Evolutionary conservation across 2,113 vertebrate species (phyloP).

Genomic region (Nipponia nippon): DNA sequence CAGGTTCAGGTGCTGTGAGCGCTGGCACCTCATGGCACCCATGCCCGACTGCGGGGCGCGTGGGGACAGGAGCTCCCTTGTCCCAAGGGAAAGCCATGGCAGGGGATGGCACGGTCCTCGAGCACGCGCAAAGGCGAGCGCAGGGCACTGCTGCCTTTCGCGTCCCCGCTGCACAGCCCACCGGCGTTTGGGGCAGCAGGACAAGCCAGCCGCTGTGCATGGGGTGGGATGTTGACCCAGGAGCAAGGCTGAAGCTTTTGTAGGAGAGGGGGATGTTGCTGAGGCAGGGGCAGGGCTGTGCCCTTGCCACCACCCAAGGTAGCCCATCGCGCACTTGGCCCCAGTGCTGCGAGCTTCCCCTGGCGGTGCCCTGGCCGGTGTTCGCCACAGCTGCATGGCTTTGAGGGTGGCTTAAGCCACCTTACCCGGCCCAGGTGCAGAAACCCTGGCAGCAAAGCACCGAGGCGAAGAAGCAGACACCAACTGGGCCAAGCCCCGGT

Average conservation of each 20-base stretch:
- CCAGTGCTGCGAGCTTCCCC: fast-evolving
- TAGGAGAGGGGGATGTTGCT: neutral
- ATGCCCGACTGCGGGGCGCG: fast-evolving
- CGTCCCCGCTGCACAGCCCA: fast-evolving
- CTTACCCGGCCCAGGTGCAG: neutral
- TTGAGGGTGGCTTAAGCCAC: fast-evolving
- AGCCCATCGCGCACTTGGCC: too few relatives aligned
- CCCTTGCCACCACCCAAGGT: neutral
- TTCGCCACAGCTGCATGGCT: fast-evolving
- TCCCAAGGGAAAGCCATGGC: fast-evolving
- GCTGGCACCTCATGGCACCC: fast-evolving
- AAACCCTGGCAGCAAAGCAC: neutral
- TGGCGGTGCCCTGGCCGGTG: neutral
- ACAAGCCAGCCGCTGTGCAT: fast-evolving
- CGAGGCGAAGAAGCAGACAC: neutral
- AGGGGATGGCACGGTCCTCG: fast-evolving
- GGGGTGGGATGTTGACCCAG: neutral
- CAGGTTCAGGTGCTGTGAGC: fast-evolving
- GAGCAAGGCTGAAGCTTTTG: neutral
- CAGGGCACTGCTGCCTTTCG: neutral
- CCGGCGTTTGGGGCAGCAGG: neutral
- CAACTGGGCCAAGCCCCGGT: neutral
- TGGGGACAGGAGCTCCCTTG: neutral
- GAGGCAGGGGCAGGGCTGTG: neutral
- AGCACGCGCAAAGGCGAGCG: fast-evolving